phyloP scores from a whole-genome alignment of 2,113 vertebrate genomes.

The Bucco capensis region DNA sequence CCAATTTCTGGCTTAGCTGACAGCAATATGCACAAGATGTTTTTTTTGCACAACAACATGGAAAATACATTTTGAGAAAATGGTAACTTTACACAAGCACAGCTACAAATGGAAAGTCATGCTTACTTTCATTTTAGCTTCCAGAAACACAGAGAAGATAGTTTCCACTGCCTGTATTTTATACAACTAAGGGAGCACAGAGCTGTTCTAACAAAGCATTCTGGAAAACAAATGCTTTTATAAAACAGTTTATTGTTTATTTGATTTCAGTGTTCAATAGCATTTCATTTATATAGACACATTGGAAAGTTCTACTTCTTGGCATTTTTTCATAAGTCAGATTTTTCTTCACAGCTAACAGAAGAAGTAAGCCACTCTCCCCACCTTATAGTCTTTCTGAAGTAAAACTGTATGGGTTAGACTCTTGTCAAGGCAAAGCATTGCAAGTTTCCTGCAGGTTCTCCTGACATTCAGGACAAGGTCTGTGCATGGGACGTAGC shows the following conservation, averaged over 20 bases:
- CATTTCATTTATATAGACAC: background rate
- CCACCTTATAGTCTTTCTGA: slow-evolving; percentile 88
- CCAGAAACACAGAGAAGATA: background rate
- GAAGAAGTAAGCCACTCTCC: background rate
- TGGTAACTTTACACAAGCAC: background rate
- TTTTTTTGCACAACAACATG: background rate
- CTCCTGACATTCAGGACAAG: slow-evolving; percentile 83
- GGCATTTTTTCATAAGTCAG: background rate
- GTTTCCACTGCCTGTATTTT: background rate
- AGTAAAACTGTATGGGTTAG: slow-evolving; percentile 83
- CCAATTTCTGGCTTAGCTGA: background rate
- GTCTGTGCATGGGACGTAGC: slow-evolving; percentile 85
- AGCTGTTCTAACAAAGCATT: slow-evolving; percentile 14
- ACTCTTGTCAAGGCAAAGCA: slow-evolving; percentile 88
- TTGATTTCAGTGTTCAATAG: background rate
- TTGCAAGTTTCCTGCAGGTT: slow-evolving; percentile 84
- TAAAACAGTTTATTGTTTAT: slow-evolving; percentile 1
- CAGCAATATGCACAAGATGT: background rate
- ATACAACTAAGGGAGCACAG: background rate
- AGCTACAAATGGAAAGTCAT: background rate
- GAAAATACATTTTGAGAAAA: background rate
- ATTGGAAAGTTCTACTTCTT: background rate
- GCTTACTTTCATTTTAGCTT: background rate
- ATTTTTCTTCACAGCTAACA: background rate
- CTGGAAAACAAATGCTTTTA: slow-evolving; percentile 29